Evolutionary conservation across 2,113 vertebrate genomes (phyloP), one percentile per base, ranked within the genome.

Genomic region (Sturnus vulgaris): DNA sequence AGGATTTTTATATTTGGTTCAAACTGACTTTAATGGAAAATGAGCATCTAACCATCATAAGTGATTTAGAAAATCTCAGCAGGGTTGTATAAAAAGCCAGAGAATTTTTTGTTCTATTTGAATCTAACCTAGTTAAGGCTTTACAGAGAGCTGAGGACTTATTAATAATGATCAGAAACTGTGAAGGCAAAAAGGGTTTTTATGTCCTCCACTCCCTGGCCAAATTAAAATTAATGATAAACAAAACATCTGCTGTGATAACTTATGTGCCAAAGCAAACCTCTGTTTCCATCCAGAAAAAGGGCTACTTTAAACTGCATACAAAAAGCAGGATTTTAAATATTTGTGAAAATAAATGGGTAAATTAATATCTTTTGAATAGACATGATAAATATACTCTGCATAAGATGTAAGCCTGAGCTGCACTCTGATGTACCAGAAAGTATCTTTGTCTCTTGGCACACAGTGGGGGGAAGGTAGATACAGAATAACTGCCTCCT

Each of bases 21-120:
- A 73, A 92, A 85, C 57, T 89, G 65, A 66, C 78, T 95, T 87
- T 13, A 68, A 52, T 24, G 40, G 90, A 59, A 97, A 94, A 91
- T 53, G 37, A 83, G 23, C 68, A 70, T 64, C 42, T 82, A 92
- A 81, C 16, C 73, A 68, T 80, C 35, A 10, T 31, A 90, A 76
- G 35, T n/a, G 53, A 76, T 30, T 88, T 56, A 68, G 28, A 83
- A 95, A 93, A 65, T 59, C 70, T 80, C 90, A 91, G 70, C 70
- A 77, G 70, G 28, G 27, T 25, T 73, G 18, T 56, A 82, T 40
- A 82, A 93, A 93, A 66, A 76, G 40, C 10, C 55, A 52, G 49
- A 60, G 28, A 13, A 25, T 14, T 81, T 92, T 84, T 64, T 46
- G 30, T 64, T 82, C 59, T 66, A 11, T 46, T 73, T 76, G 19